phyloP scores from a whole-genome alignment of 2,113 vertebrate species.

The Ctenomys sociabilis region DNA sequence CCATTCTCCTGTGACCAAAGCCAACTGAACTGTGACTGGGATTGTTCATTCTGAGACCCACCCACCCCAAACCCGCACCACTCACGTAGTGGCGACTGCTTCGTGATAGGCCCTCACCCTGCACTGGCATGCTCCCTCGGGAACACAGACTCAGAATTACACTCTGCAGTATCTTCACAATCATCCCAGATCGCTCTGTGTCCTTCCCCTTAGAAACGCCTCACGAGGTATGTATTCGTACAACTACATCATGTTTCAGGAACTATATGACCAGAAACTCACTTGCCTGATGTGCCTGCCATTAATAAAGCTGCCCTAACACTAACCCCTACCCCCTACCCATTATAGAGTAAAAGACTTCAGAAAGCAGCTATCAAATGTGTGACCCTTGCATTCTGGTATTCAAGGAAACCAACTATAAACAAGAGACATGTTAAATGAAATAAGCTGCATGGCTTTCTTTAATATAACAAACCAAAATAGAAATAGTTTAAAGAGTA shows the following conservation, averaged over 20 bases:
- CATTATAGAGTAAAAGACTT: neutral
- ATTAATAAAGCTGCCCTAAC: neutral
- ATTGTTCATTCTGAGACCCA: neutral
- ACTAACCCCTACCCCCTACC: neutral
- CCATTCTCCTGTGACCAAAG: neutral
- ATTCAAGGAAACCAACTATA: neutral
- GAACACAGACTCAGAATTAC: neutral
- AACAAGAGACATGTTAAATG: neutral
- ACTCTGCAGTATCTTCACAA: neutral
- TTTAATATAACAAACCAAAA: neutral
- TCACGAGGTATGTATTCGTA: neutral
- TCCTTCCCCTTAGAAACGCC: neutral
- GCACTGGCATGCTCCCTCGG: neutral
- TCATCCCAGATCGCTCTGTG: rapidly evolving
- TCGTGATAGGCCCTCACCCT: neutral
- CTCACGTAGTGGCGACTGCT: neutral
- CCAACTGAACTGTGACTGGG: neutral
- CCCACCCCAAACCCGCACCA: neutral
- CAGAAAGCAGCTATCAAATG: neutral
- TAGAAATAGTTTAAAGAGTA: neutral
- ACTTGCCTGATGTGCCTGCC: neutral
- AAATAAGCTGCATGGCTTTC: neutral
- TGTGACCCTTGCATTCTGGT: neutral
- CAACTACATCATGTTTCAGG: neutral
- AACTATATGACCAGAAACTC: neutral